These are phyloP conservation scores for Physeter macrocephalus DNA, from an alignment of 2,113 vertebrate species.

Conservation along the genomic window DNA sequence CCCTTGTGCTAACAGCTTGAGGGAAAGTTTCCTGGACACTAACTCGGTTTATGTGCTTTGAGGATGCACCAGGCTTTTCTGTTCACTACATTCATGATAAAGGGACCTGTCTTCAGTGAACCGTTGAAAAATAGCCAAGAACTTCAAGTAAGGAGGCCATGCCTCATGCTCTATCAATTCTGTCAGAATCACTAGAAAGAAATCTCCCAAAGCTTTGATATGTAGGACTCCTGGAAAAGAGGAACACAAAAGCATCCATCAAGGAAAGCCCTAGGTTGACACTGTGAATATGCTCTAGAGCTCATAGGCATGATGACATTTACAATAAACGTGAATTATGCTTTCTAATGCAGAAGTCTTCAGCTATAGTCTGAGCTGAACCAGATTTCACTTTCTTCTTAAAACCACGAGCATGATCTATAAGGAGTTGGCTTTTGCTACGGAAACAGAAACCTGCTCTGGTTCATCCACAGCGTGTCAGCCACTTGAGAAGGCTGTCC, in stretches of 20 bases:
- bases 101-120: neutral
- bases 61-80: neutral
- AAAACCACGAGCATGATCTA: neutral
- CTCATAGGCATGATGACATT: constrained; percentile 22
- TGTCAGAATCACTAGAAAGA: constrained; percentile 38
- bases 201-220: constrained; percentile 21
- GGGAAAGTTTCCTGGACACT: constrained; percentile 43
- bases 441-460: neutral
- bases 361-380: constrained; percentile 17
- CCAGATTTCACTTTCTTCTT: constrained; percentile 39
- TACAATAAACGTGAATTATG: constrained; percentile 47
- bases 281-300: constrained; percentile 28
- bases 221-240: constrained; percentile 7
- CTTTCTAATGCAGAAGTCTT: constrained; percentile 32
- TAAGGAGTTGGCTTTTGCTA: neutral
- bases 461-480: neutral
- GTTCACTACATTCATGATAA: neutral
- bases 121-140: constrained; percentile 12
- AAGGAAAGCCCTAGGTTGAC: constrained; percentile 28
- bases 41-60: neutral
- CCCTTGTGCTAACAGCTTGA: constrained; percentile 34
- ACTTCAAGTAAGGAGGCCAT: neutral
- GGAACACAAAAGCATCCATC: constrained; percentile 3
- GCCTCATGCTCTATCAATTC: neutral
- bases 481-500: neutral